Evolutionary conservation across 1,140 invertebrate species (phyloP).

Genomic region (Drosophila gunungcola): DNA sequence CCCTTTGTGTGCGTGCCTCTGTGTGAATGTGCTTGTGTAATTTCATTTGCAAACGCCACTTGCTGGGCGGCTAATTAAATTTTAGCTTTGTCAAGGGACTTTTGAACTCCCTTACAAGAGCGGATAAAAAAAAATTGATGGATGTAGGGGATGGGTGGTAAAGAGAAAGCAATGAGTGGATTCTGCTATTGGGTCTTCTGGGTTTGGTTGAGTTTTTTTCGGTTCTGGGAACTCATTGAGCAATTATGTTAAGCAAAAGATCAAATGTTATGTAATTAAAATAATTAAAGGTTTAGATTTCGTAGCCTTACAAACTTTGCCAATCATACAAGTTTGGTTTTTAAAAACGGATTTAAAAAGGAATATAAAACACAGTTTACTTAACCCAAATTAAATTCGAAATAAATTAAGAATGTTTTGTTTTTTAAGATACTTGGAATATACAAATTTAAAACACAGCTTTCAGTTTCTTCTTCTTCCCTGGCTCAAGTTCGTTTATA

Average conservation of each 20-base stretch:
- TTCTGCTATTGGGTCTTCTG: not conserved
- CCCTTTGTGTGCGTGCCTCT: slow-evolving; percentile 22
- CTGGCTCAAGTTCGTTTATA: slow-evolving; percentile 1
- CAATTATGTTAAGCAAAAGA: not conserved
- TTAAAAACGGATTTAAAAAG: too few relatives aligned
- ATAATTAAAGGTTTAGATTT: too few relatives aligned
- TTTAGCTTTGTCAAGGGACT: slow-evolving; percentile 80
- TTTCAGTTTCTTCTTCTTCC: not conserved
- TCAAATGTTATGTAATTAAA: not conserved
- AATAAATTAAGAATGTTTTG: too few relatives aligned
- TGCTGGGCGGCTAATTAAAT: slow-evolving; percentile 80
- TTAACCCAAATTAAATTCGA: too few relatives aligned
- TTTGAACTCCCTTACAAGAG: slow-evolving; percentile 51
- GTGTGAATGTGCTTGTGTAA: slow-evolving; percentile 61
- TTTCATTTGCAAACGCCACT: slow-evolving; percentile 81
- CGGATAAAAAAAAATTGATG: not conserved
- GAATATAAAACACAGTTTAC: too few relatives aligned
- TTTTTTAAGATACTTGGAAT: too few relatives aligned
- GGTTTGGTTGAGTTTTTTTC: not conserved
- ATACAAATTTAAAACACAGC: too few relatives aligned
- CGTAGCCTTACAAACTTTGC: too few relatives aligned
- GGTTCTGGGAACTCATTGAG: not conserved
- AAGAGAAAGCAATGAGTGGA: not conserved
- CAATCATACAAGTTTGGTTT: not conserved
- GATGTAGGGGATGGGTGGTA: not conserved